phyloP scores from a whole-genome alignment of 2,888 invertebrate species.

The Platycheirus rosarum region DNA sequence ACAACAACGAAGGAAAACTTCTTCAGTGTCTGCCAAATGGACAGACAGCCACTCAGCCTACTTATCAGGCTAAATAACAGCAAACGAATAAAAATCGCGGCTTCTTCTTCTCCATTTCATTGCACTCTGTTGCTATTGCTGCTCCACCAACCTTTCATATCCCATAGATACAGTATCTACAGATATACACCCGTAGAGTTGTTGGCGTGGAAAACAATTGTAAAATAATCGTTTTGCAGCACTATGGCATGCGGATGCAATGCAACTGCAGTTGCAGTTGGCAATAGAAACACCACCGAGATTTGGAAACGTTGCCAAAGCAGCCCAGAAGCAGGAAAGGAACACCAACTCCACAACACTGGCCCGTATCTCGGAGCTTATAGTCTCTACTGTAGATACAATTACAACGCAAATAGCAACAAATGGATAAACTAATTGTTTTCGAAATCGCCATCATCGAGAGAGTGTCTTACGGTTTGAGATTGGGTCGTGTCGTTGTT shows the following conservation, averaged over 20 bases:
- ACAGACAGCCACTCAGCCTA: slow-evolving; percentile 74
- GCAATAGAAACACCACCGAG: slow-evolving; percentile 54
- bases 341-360: too few relatives aligned
- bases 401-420: slow-evolving; percentile 70
- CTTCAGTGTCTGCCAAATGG: slow-evolving; percentile 60
- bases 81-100: slow-evolving; percentile 58
- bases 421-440: slow-evolving; percentile 73
- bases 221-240: slow-evolving; percentile 70
- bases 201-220: slow-evolving; percentile 74
- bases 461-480: slow-evolving; percentile 44
- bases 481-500: slow-evolving; percentile 26
- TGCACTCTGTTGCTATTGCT: not conserved
- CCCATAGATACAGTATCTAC: slow-evolving; percentile 27
- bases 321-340: slow-evolving; percentile 33
- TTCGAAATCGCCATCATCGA: slow-evolving; percentile 72
- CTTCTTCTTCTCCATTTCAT: slow-evolving; percentile 40
- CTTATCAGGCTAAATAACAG: slow-evolving; percentile 69
- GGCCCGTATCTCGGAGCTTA: not conserved
- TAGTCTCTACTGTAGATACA: slow-evolving; percentile 36
- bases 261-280: slow-evolving; percentile 58
- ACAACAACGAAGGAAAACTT: slow-evolving; percentile 11
- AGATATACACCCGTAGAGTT: slow-evolving; percentile 43
- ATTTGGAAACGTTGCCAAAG: slow-evolving; percentile 63
- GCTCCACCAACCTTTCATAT: slow-evolving; percentile 18
- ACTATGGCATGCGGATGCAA: slow-evolving; percentile 72